Base-by-base conservation (phyloP, 2,113 vertebrate genomes). In the Laticauda laticaudata region DNA sequence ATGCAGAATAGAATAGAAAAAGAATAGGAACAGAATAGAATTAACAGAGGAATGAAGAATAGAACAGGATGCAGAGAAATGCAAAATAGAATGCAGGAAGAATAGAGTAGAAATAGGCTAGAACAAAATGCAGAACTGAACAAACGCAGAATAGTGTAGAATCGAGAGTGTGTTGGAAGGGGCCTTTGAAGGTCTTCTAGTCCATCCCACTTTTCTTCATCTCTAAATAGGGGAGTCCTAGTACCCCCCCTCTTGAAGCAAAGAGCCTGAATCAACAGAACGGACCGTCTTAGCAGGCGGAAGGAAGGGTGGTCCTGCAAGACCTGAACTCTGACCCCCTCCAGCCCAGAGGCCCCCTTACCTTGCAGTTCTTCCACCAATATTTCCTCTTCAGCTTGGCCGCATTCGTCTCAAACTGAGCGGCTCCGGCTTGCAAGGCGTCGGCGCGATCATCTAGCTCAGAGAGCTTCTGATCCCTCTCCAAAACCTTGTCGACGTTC, bases 401-500 rank as follows among this genome's bases (percentile, higher is more conserved):
- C 0, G 98, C 98, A 1, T 98, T 99, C 34, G 99, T 99, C 97
- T 99, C 99, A 93, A 99, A 99, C 94, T 99, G 99, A 91, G 99
- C 99, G 0, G 99, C 99, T 86, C 99, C 99, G 0, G 98, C 99
- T 96, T 99, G 99, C 92, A 99, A 98, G 0, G 99, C 99, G 0
- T 99, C 99, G 1, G 99, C 99, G 0, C 99, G 97, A 95, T 99
- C 98, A 21, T 99, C 99, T 94, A 99, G 91, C 91, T 99, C 99
- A 0, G 99, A 98, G 57, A 99, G 98, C 97, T 99, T 99, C 96
- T 99, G 98, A 48, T 99, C 99, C 86, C 99, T 97, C 91, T 99
- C 99, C 97, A 99, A 81, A 0, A 99, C 99, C 96, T 99, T 99
- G 96, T 99, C 99, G 96, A 99, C 99, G 0, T 99, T 99, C 92